A percentile compares a stretch with the other conserved stretches of the same genome.
Evolutionary conservation across 1,140 invertebrate genomes (phyloP).

Genomic region (Bombus confusus): DNA sequence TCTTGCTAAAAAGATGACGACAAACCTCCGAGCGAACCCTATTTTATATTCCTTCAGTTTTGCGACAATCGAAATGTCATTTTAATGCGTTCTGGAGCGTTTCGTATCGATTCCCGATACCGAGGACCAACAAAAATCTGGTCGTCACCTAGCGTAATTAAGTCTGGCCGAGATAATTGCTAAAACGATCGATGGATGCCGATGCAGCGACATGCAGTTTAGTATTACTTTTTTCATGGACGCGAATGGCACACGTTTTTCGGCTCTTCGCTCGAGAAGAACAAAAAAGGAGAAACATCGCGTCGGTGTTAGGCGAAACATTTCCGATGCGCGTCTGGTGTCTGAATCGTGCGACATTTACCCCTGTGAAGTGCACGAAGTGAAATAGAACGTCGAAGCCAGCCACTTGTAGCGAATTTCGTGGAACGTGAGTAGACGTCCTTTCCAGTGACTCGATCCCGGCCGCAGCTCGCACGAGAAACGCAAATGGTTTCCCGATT

Average conservation of each 20-base stretch:
- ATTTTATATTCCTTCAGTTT: not conserved
- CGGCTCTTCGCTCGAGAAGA: not conserved
- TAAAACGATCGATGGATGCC: slow-evolving; percentile 18
- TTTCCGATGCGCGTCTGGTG: slow-evolving; percentile 1
- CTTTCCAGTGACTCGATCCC: not conserved
- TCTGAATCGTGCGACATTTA: slow-evolving; percentile 6
- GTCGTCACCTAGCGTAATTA: slow-evolving; percentile 19
- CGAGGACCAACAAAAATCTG: slow-evolving; percentile 1
- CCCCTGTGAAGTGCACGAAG: not conserved
- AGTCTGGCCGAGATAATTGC: slow-evolving; percentile 34
- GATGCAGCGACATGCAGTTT: not conserved
- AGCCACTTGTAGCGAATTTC: slow-evolving; percentile 12
- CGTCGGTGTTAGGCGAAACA: not conserved
- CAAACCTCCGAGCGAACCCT: too few relatives aligned
- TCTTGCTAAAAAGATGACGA: too few relatives aligned
- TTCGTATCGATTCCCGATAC: slow-evolving; percentile 13
- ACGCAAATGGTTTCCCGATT: not conserved
- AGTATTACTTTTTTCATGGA: not conserved
- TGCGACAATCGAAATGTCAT: not conserved
- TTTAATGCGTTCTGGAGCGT: not conserved
- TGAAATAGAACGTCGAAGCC: slow-evolving; percentile 18
- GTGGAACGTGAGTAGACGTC: slow-evolving; percentile 6
- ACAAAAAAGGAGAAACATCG: not conserved
- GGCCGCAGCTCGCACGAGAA: not conserved
- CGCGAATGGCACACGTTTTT: not conserved